A percentile compares a stretch with the other conserved stretches of the same genome.
Evolutionary conservation across 1,140 invertebrate genomes (phyloP).

Genomic region (Trypoxylus dichotomus): DNA sequence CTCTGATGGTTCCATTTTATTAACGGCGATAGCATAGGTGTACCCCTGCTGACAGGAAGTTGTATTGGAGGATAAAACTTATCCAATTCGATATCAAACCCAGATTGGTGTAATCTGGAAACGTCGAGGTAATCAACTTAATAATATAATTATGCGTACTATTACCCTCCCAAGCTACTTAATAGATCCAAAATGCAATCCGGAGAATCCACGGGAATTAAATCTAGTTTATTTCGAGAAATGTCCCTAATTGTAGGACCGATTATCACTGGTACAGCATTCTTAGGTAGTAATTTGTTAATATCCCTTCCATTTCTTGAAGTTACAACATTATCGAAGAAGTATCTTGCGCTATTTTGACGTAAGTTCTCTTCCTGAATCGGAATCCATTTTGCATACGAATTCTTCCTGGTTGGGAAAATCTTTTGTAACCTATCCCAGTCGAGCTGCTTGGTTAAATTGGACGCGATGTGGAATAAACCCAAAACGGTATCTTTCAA

Average conservation of each 20-base stretch:
- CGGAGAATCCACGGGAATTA: not conserved
- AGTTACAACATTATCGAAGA: not conserved
- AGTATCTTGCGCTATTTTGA: not conserved
- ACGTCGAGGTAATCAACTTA: conserved; percentile 35
- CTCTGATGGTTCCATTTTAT: conserved; percentile 37
- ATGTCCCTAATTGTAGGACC: not conserved
- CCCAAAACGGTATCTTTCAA: conserved; percentile 58
- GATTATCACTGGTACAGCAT: conserved; percentile 31
- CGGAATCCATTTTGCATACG: not conserved
- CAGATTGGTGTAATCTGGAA: conserved; percentile 37
- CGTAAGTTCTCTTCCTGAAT: not conserved
- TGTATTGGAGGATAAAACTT: not conserved
- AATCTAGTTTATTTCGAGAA: not conserved
- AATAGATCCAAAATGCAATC: conserved; percentile 4
- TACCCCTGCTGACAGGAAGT: conserved; percentile 1
- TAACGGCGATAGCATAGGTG: not conserved
- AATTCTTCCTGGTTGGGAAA: not conserved
- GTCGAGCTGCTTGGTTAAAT: not conserved
- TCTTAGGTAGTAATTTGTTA: conserved; percentile 36
- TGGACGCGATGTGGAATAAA: not conserved
- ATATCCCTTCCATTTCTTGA: not conserved
- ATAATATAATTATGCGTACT: not conserved
- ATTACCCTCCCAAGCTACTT: not conserved
- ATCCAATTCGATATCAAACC: not conserved
- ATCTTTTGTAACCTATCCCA: conserved; percentile 22